Conservation (phyloP, 2,113 vertebrate genomes). For the Pterocles gutturalis region DNA sequence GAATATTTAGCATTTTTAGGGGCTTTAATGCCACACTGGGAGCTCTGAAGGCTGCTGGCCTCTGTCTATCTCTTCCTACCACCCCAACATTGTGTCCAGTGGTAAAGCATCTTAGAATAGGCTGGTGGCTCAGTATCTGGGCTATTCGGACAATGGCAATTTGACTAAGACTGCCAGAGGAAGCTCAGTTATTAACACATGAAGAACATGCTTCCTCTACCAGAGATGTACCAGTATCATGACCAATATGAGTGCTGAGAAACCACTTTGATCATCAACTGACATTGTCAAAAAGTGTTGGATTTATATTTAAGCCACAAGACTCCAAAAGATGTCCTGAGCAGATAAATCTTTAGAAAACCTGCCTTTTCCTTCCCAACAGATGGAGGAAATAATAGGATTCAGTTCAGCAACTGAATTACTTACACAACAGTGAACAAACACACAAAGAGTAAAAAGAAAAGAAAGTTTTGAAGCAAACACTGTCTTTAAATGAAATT, state of each 20-base stretch:
- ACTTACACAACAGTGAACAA: background rate
- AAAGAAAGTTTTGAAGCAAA: background rate
- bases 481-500: background rate
- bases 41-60: background rate
- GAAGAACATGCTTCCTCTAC: background rate
- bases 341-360: background rate
- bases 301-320: background rate
- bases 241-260: background rate
- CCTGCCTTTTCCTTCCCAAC: background rate
- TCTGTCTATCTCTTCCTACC: background rate
- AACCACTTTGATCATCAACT: background rate
- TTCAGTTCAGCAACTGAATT: background rate
- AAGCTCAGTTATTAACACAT: background rate
- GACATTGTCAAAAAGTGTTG: background rate
- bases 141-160: background rate
- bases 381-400: background rate
- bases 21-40: background rate
- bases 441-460: background rate
- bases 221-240: background rate
- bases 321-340: background rate
- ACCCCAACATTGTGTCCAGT: background rate
- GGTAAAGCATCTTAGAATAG: background rate
- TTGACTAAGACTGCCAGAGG: background rate
- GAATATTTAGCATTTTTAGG: background rate
- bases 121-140: background rate